Evolutionary conservation across 2,113 vertebrate genomes (phyloP).

Genomic region (Athene noctua): DNA sequence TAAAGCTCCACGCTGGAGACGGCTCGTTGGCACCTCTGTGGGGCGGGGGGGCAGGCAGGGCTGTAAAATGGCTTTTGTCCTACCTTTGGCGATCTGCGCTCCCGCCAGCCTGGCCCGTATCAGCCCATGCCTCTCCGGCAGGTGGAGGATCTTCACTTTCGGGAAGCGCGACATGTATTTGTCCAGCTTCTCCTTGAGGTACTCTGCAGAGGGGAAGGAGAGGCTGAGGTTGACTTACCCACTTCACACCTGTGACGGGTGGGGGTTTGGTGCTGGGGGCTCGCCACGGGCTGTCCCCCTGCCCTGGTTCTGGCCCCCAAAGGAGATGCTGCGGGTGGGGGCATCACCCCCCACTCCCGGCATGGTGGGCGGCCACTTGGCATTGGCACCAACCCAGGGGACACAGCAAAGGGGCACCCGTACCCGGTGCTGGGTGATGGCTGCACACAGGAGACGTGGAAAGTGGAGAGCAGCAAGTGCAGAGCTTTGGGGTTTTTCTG

Average conservation of each 20-base stretch:
- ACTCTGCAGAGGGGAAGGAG: constrained; percentile 68
- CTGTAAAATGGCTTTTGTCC: fast-evolving
- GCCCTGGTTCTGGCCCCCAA: neutral
- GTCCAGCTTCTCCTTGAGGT: constrained; percentile 87
- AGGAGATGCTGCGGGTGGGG: too few relatives aligned
- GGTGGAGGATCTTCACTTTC: constrained; percentile 88
- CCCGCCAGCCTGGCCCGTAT: constrained; percentile 92
- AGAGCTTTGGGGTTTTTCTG: too few relatives aligned
- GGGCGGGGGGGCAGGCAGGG: neutral
- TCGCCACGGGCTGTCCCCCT: neutral
- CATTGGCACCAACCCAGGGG: too few relatives aligned
- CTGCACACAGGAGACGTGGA: neutral
- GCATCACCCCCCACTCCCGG: neutral
- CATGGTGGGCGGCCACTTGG: neutral
- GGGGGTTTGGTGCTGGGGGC: neutral
- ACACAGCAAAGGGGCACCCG: neutral
- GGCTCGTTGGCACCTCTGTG: neutral
- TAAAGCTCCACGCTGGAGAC: fast-evolving
- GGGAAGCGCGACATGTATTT: constrained; percentile 86
- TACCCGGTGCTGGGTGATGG: neutral
- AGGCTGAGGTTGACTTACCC: fast-evolving
- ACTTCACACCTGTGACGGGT: fast-evolving
- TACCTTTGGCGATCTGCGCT: constrained; percentile 86
- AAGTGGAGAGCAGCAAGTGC: neutral
- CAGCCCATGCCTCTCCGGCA: constrained; percentile 89